These are phyloP conservation scores for Malacosoma neustria DNA, from an alignment of 2,888 invertebrate species.

Conservation along the genomic window DNA sequence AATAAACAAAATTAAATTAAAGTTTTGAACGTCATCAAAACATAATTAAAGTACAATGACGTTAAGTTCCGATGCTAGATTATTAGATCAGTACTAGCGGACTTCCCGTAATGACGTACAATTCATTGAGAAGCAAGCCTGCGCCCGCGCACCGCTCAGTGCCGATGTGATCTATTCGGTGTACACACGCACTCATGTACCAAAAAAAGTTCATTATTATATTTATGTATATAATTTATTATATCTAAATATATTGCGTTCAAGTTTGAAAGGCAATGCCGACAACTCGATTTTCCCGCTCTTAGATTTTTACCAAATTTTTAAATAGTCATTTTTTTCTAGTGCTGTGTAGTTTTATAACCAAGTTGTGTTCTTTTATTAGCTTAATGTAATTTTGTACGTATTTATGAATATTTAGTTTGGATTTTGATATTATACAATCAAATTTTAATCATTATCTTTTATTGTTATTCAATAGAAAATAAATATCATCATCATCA, in stretches of 20 bases:
- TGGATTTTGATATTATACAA: neutral
- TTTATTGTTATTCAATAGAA: too few relatives aligned
- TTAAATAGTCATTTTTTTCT: neutral
- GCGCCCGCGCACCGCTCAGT: conserved; percentile 59
- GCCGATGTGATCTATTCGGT: conserved; percentile 63
- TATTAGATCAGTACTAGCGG: conserved; percentile 51
- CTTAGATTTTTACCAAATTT: neutral
- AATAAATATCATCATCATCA: too few relatives aligned
- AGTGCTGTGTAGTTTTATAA: neutral
- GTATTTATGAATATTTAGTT: neutral
- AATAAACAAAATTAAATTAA: conserved; percentile 8
- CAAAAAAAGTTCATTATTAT: conserved; percentile 20
- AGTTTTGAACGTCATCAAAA: conserved; percentile 39
- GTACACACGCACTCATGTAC: conserved; percentile 64
- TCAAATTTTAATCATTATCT: too few relatives aligned
- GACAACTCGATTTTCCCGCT: neutral
- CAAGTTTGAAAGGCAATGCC: too few relatives aligned
- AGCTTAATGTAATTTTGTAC: neutral
- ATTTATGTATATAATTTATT: conserved; percentile 3
- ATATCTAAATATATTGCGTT: too few relatives aligned
- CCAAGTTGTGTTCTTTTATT: neutral
- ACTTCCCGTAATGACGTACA: conserved; percentile 69
- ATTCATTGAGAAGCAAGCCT: conserved; percentile 56
- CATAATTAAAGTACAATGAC: conserved; percentile 48
- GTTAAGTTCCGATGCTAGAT: conserved; percentile 44